Conservation (phyloP, 2,113 vertebrate species). For the Ondatra zibethicus region DNA sequence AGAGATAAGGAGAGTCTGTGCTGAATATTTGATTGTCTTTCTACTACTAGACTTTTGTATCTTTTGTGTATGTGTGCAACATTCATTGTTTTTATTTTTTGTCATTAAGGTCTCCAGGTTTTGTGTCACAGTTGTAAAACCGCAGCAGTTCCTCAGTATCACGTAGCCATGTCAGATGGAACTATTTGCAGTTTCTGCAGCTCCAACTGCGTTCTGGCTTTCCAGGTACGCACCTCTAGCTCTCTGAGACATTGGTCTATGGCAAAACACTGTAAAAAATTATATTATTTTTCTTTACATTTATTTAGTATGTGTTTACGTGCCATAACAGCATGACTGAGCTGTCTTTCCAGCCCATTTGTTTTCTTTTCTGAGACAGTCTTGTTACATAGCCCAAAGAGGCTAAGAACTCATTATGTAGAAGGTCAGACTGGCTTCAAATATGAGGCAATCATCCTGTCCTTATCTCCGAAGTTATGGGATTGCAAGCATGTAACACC, state of each 20-base stretch:
- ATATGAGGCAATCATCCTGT: not conserved
- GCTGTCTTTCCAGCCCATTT: not conserved
- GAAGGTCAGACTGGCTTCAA: not conserved
- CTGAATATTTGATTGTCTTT: slow-evolving; percentile 39
- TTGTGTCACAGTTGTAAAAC: slow-evolving; percentile 94
- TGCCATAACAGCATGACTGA: not conserved
- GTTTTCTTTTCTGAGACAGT: not conserved
- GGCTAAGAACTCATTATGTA: not conserved
- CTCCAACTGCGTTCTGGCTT: slow-evolving; percentile 93
- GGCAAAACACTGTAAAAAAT: not conserved
- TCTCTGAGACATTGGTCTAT: not conserved
- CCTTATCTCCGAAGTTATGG: not conserved
- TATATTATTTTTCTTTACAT: not conserved
- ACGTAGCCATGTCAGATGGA: slow-evolving; percentile 97
- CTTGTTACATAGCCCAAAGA: not conserved
- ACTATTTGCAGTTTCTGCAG: slow-evolving; percentile 97
- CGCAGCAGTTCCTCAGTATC: slow-evolving; percentile 92
- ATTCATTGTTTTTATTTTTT: slow-evolving; percentile 48
- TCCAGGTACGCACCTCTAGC: slow-evolving; percentile 90
- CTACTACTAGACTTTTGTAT: slow-evolving; percentile 27
- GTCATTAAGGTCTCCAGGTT: slow-evolving; percentile 89
- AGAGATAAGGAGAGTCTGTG: not conserved
- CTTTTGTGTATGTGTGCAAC: not conserved
- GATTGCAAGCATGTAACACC: not conserved
- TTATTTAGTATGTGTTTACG: not conserved